Evolutionary conservation across 2,888 invertebrate genomes (phyloP).

Genomic region (Hesperia comma): DNA sequence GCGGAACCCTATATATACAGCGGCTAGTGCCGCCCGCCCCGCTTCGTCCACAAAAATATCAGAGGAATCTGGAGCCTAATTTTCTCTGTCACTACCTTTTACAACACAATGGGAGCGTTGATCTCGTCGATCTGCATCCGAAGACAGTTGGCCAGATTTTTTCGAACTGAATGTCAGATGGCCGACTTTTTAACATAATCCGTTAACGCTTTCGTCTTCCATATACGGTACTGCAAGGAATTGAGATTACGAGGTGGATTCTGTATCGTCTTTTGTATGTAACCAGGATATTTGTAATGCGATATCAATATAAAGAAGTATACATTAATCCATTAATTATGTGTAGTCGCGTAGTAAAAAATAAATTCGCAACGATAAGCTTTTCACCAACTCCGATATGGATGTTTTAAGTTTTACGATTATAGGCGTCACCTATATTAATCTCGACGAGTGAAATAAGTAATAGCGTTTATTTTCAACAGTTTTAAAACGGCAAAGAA

Average conservation of each 20-base stretch:
- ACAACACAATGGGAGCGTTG: conserved; percentile 81
- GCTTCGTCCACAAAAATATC: conserved; percentile 75
- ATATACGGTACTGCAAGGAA: conserved; percentile 47
- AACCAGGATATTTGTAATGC: conserved; percentile 3
- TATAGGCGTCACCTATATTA: too few relatives aligned
- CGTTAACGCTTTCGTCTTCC: conserved; percentile 39
- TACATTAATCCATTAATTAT: conserved; percentile 43
- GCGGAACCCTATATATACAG: conserved; percentile 71
- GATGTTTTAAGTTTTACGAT: too few relatives aligned
- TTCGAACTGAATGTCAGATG: conserved; percentile 54
- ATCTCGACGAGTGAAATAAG: conserved; percentile 47
- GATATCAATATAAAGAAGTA: conserved; percentile 25
- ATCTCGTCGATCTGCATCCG: conserved; percentile 67
- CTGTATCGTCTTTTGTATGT: conserved; percentile 4
- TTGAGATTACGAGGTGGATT: conserved; percentile 15
- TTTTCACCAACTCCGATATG: too few relatives aligned
- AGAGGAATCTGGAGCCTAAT: conserved; percentile 78
- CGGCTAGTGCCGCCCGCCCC: conserved; percentile 67
- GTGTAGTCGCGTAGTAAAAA: conserved; percentile 23
- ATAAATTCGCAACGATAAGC: too few relatives aligned
- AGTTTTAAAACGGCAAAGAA: background rate
- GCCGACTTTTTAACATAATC: conserved; percentile 54
- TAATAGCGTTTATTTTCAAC: background rate
- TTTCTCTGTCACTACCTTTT: conserved; percentile 76
- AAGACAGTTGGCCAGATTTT: conserved; percentile 71